A percentile compares a stretch with the other conserved stretches of the same genome.
phyloP scores from a whole-genome alignment of 2,888 invertebrate species.

The Mythimna loreyi region DNA sequence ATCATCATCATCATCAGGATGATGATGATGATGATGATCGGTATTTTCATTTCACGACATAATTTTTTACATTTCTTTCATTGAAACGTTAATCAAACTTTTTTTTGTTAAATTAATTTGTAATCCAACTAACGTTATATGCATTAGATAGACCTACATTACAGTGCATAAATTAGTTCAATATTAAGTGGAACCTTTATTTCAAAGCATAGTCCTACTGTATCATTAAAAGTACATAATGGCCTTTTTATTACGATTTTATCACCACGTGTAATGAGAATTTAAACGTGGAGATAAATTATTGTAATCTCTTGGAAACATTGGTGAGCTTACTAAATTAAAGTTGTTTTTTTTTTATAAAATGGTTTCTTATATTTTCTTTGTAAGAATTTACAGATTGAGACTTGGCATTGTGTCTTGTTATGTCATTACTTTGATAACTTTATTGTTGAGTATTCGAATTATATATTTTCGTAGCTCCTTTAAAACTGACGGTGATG shows the following conservation, averaged over 20 bases:
- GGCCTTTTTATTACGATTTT: conserved; percentile 7
- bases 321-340: background rate
- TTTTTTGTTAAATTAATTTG: no score
- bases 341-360: background rate
- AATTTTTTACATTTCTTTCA: no score
- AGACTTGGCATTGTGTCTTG: background rate
- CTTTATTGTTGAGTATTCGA: background rate
- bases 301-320: background rate
- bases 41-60: no score
- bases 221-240: background rate
- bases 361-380: conserved; percentile 5
- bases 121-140: background rate
- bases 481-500: background rate
- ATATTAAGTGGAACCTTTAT: background rate
- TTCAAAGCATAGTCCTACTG: background rate
- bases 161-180: background rate
- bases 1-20: no score
- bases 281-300: conserved; percentile 13
- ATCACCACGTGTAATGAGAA: conserved; percentile 2
- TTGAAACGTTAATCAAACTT: no score
- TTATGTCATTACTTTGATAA: conserved; percentile 12
- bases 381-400: conserved; percentile 1
- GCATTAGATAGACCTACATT: background rate
- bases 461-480: background rate
- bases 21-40: no score